A percentile compares a stretch with the other conserved stretches of the same genome.
These are phyloP conservation scores for Penelope pileata DNA, from an alignment of 2,113 vertebrate species.

Conservation along the genomic window DNA sequence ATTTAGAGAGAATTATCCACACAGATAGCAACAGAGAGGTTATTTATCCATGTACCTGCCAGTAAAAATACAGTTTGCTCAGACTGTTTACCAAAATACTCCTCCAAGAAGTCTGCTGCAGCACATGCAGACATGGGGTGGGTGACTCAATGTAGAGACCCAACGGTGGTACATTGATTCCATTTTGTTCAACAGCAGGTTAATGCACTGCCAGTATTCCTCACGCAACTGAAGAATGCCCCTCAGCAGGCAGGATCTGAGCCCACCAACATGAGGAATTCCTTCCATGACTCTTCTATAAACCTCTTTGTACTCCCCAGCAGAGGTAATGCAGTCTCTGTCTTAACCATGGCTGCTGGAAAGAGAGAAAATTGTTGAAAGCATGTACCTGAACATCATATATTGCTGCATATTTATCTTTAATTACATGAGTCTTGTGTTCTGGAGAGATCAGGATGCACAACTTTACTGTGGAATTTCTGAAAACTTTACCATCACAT, in stretches of 20 bases:
- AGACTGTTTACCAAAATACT: too few species aligned
- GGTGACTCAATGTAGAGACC: not conserved
- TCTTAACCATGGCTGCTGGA: not conserved
- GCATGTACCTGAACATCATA: not conserved
- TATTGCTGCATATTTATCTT: not conserved
- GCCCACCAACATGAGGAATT: not conserved
- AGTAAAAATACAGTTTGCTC: not conserved
- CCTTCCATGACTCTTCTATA: not conserved
- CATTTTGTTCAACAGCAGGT: not conserved
- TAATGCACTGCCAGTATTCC: not conserved
- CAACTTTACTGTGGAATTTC: not conserved
- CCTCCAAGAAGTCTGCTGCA: not conserved
- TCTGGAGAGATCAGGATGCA: not conserved
- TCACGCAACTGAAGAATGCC: not conserved
- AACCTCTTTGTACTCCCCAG: not conserved
- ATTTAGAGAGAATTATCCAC: not conserved
- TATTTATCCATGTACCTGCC: not conserved
- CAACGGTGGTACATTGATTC: fast-evolving
- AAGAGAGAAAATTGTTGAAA: not conserved
- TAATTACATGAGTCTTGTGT: not conserved
- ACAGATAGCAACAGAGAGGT: not conserved
- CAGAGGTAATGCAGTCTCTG: not conserved
- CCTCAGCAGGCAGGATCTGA: not conserved
- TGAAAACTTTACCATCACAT: not conserved
- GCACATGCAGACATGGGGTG: not conserved